Evolutionary conservation across 2,797 vertebrate genomes (phyloP).

Genomic region (Otolemur crassicaudatus): DNA sequence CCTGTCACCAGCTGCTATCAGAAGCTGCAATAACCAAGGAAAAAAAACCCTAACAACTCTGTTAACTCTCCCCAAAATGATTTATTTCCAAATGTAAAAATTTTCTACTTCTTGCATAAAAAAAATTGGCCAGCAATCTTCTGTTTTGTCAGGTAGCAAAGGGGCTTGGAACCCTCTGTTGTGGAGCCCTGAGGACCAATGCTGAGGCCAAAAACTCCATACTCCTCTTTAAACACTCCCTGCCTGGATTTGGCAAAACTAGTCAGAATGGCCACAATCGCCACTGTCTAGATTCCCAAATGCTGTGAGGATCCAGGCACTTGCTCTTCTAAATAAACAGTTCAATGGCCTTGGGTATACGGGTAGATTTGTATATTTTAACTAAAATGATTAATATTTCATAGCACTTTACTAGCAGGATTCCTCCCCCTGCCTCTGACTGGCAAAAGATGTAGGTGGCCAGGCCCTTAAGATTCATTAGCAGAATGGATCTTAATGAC

Average conservation of each 20-base stretch:
- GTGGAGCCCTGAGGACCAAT: not conserved
- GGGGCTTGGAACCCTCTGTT: not conserved
- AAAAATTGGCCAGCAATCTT: not conserved
- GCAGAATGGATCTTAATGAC: not conserved
- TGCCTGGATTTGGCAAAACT: not conserved
- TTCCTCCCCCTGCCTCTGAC: not conserved
- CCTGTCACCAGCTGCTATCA: constrained; percentile 40
- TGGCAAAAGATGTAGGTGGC: not conserved
- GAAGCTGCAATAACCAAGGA: constrained; percentile 48
- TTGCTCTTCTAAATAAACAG: constrained; percentile 10
- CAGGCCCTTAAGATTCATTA: not conserved
- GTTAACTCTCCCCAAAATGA: not conserved
- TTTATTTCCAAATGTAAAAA: constrained; percentile 49
- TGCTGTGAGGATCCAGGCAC: not conserved
- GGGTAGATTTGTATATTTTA: constrained; percentile 16
- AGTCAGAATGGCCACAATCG: not conserved
- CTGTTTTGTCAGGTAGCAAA: not conserved
- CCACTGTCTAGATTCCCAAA: not conserved
- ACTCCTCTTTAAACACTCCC: not conserved
- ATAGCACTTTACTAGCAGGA: not conserved
- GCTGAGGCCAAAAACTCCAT: not conserved
- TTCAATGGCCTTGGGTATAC: not conserved
- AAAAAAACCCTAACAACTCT: constrained; percentile 12
- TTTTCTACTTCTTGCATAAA: not conserved
- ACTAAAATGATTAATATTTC: not conserved